Conservation (phyloP, 2,797 vertebrate genomes). For the Anas capensis region DNA sequence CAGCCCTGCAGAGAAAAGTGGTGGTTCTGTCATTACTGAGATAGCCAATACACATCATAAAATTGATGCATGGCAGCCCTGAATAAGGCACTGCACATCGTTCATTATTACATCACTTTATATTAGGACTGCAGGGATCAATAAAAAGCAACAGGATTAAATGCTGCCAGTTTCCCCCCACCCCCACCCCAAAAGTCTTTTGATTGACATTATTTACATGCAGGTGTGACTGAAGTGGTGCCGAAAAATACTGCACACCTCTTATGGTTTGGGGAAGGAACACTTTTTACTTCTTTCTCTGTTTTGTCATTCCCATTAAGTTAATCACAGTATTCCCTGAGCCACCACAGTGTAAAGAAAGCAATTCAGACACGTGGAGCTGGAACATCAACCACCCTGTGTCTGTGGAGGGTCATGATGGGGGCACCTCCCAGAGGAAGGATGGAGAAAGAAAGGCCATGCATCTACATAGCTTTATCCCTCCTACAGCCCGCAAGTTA, state of each 20-base stretch:
- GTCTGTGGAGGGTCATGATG: background rate
- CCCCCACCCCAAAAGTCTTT: slow-evolving; percentile 26
- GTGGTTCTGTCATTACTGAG: slow-evolving; percentile 75
- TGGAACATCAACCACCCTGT: background rate
- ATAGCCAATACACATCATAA: slow-evolving; percentile 78
- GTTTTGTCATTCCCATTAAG: background rate
- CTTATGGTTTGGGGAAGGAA: background rate
- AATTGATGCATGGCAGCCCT: slow-evolving; percentile 75
- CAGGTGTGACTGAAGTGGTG: slow-evolving; percentile 51
- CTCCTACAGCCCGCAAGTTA: fast-evolving
- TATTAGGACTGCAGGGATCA: slow-evolving; percentile 76
- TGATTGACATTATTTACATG: slow-evolving; percentile 68
- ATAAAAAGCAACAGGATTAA: slow-evolving; percentile 76
- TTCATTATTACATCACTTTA: slow-evolving; percentile 78
- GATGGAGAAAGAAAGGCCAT: background rate
- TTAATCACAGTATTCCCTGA: slow-evolving; percentile 15
- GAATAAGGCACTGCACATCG: slow-evolving; percentile 65
- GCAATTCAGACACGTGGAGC: background rate
- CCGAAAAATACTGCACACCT: slow-evolving; percentile 1
- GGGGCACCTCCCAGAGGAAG: background rate
- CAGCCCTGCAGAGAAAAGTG: slow-evolving; percentile 73
- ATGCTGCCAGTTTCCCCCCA: slow-evolving; percentile 62
- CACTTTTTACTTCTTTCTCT: background rate
- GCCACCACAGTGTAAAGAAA: background rate
- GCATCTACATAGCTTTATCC: background rate